Conservation (phyloP, 2,888 invertebrate genomes). For the Frankliniella intonsa region DNA sequence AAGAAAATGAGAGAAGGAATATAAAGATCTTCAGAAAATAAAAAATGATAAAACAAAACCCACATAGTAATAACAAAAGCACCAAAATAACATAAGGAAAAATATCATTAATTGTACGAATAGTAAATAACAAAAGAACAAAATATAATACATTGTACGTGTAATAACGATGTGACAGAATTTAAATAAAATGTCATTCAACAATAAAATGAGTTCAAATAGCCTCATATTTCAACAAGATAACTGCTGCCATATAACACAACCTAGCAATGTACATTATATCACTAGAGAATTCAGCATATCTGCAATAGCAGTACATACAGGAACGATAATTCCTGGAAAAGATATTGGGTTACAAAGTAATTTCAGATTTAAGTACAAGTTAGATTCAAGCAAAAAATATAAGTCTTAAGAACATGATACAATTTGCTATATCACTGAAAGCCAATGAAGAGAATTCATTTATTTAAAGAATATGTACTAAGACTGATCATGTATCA, state of each 20-base stretch:
- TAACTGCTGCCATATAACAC: too few relatives aligned
- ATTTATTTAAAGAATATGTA: neutral
- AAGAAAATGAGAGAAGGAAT: neutral
- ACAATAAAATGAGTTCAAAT: too few relatives aligned
- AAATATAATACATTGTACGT: neutral
- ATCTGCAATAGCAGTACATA: too few relatives aligned
- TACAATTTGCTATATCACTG: neutral
- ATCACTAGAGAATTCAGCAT: too few relatives aligned
- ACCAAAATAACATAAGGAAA: neutral
- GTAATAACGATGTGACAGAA: neutral
- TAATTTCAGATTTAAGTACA: neutral
- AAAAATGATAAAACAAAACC: neutral
- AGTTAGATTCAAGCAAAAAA: conserved; percentile 1
- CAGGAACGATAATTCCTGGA: too few relatives aligned
- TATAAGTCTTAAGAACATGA: neutral
- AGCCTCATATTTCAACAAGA: too few relatives aligned
- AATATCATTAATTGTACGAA: neutral
- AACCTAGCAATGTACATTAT: too few relatives aligned
- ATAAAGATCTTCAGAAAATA: conserved; percentile 7
- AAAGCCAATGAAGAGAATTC: neutral
- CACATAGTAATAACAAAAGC: neutral
- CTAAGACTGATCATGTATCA: too few relatives aligned
- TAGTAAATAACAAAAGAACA: neutral
- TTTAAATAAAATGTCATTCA: too few relatives aligned
- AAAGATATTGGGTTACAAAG: too few relatives aligned